These are phyloP conservation scores for Parapristionchus giblindavisi DNA, from an alignment of 2,888 invertebrate genomes.

Conservation along the genomic window DNA sequence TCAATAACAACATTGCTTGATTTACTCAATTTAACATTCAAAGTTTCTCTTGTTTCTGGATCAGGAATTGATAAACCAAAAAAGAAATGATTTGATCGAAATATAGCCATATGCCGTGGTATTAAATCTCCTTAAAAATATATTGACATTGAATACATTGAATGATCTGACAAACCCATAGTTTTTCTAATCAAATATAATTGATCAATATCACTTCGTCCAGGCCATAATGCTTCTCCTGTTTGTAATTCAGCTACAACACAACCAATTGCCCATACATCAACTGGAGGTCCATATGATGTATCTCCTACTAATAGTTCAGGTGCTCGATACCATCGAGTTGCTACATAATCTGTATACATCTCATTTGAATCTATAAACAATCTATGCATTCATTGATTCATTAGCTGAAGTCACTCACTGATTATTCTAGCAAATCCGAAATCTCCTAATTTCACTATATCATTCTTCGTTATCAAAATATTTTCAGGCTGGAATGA, in stretches of 20 bases:
- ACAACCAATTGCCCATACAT: constrained; percentile 94
- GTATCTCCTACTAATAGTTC: constrained; percentile 79
- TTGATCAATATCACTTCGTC: constrained; percentile 97
- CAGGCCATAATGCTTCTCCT: constrained; percentile 92
- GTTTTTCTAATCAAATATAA: constrained; percentile 93
- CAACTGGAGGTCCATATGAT: constrained; percentile 79
- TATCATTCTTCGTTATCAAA: constrained; percentile 87
- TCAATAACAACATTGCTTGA: constrained; percentile 80
- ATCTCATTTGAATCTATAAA: constrained; percentile 86
- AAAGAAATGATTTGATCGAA: constrained; percentile 93
- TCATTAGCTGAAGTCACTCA: constrained; percentile 64
- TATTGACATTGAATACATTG: background rate
- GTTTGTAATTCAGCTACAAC: constrained; percentile 74
- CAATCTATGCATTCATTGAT: background rate
- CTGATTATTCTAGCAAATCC: constrained; percentile 94
- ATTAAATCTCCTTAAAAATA: constrained; percentile 81
- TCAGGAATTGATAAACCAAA: constrained; percentile 91
- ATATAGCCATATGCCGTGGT: constrained; percentile 92
- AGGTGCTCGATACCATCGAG: constrained; percentile 96
- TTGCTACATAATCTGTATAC: constrained; percentile 99
- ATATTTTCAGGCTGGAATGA: constrained; percentile 97
- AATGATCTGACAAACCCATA: constrained; percentile 75
- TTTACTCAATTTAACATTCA: constrained; percentile 86
- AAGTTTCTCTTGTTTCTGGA: constrained; percentile 82
- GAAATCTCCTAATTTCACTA: constrained; percentile 97